Conservation (phyloP, 1,140 invertebrate genomes). For the Amphibalanus amphitrite region DNA sequence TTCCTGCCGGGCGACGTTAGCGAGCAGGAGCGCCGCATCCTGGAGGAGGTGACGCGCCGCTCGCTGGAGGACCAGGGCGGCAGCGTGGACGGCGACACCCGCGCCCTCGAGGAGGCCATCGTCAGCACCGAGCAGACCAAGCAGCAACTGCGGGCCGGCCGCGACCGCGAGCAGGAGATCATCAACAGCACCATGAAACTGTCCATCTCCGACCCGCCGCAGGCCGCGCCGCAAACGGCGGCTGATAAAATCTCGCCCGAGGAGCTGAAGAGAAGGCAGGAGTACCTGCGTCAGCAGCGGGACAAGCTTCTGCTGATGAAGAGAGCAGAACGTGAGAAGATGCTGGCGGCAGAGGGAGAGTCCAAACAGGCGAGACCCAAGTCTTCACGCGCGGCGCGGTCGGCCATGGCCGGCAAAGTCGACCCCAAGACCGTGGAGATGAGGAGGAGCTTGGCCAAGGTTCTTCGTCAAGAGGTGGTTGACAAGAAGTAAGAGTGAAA, state of each 20-base stretch:
- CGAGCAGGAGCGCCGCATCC: conserved; percentile 23
- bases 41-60: conserved; percentile 26
- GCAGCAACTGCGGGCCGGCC: conserved; percentile 27
- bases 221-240: conserved; percentile 6
- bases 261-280: conserved; percentile 56
- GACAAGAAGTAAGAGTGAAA: conserved; percentile 20
- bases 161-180: conserved; percentile 33
- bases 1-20: conserved; percentile 13
- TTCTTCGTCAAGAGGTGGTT: conserved; percentile 61
- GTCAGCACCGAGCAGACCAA: conserved; percentile 26
- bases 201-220: conserved; percentile 5
- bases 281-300: conserved; percentile 66
- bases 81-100: conserved; percentile 19
- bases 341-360: conserved; percentile 35
- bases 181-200: conserved; percentile 30
- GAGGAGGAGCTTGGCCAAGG: conserved; percentile 57
- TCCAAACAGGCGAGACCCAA: conserved; percentile 34
- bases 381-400: conserved; percentile 45
- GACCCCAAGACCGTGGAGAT: conserved; percentile 48
- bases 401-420: conserved; percentile 17
- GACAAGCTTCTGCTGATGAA: conserved; percentile 78
- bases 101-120: conserved; percentile 20
- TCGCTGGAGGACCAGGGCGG: conserved; percentile 27
- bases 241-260: conserved; percentile 26
- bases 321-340: conserved; percentile 59